These are phyloP conservation scores for Podargus strigoides DNA, from an alignment of 2,797 vertebrate species.

Conservation along the genomic window DNA sequence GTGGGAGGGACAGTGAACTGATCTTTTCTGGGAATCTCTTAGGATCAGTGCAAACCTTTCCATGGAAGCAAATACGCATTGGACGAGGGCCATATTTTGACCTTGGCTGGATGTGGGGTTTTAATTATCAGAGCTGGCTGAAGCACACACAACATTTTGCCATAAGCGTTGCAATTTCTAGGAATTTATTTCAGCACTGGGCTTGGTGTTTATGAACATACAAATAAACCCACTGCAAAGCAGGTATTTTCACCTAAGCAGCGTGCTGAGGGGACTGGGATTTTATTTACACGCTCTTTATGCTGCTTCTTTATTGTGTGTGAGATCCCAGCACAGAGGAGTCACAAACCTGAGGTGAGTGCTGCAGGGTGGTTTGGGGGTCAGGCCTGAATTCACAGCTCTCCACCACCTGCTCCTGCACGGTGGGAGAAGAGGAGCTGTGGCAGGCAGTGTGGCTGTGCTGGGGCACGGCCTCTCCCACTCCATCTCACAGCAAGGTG, in stretches of 20 bases:
- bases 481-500: neutral
- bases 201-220: neutral
- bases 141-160: neutral
- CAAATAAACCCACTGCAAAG: neutral
- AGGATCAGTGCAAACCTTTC: neutral
- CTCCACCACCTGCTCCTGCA: neutral
- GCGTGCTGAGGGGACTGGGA: neutral
- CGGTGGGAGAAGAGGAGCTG: neutral
- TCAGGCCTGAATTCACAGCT: neutral
- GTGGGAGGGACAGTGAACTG: neutral
- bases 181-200: slow-evolving; percentile 20
- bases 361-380: neutral
- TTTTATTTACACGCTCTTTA: neutral
- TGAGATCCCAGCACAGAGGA: neutral
- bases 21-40: neutral
- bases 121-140: slow-evolving; percentile 37
- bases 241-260: slow-evolving; percentile 20
- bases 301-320: neutral
- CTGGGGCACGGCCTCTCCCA: neutral
- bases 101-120: slow-evolving; percentile 8
- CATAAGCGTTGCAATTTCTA: neutral
- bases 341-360: neutral
- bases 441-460: rapidly evolving
- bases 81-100: neutral
- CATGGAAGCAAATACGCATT: neutral